These are phyloP conservation scores for Pangasius larnaudii DNA, from an alignment of 2,797 vertebrate species.

Conservation along the genomic window DNA sequence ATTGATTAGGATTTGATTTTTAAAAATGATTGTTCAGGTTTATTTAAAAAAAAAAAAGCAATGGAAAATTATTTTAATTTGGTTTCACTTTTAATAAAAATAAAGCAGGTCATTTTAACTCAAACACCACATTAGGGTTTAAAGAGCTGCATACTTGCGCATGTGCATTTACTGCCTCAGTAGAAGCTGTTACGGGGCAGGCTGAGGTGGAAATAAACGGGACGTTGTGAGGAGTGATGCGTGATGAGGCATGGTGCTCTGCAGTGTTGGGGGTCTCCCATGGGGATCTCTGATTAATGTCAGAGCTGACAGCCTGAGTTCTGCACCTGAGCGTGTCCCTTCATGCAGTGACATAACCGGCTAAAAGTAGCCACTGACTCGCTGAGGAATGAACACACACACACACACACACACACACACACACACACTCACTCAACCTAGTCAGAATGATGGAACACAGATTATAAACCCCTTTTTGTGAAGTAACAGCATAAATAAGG, in stretches of 20 bases:
- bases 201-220: conserved; percentile 8
- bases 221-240: conserved; percentile 4
- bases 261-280: conserved; percentile 15
- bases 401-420: not conserved
- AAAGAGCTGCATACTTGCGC: not conserved
- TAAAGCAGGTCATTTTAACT: not conserved
- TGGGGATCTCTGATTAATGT: conserved; percentile 46
- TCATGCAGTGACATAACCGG: conserved; percentile 35
- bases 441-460: not conserved
- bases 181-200: not conserved
- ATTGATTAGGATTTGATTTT: not conserved
- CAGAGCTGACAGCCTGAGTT: conserved; percentile 38
- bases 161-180: no score
- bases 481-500: not conserved
- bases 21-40: not conserved
- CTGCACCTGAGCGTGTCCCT: conserved; percentile 20
- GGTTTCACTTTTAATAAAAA: not conserved
- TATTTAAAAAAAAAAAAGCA: not conserved
- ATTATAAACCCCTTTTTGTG: not conserved
- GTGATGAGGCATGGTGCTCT: not conserved
- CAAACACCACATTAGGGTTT: not conserved
- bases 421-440: not conserved
- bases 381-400: conserved; percentile 6
- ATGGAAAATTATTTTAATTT: not conserved
- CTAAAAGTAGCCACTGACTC: conserved; percentile 40